Conservation (phyloP, 2,113 vertebrate species). For the Aphelocoma coerulescens region DNA sequence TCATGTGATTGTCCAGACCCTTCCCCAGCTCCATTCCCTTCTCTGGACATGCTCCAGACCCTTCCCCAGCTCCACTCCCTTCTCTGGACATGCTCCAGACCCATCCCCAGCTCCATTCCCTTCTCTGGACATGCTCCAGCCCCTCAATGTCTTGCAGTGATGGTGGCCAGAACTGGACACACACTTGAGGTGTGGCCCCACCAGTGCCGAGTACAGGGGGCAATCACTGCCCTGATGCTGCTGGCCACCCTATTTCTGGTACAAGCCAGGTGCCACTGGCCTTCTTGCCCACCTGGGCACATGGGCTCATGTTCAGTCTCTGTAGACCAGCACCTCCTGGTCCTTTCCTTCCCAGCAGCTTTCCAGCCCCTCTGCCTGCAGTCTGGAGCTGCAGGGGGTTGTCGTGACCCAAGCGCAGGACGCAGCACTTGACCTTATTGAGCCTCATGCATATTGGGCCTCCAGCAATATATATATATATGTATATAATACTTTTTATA, state of each 20-base stretch:
- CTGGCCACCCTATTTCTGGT: neutral
- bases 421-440: neutral
- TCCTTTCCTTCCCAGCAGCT: rapidly evolving
- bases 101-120: rapidly evolving
- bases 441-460: neutral
- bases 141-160: neutral
- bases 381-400: neutral
- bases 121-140: neutral
- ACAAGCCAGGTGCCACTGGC: neutral
- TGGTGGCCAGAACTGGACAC: neutral
- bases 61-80: rapidly evolving
- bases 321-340: neutral
- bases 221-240: neutral
- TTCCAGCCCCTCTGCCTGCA: neutral
- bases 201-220: too few species aligned
- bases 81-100: neutral
- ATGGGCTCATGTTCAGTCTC: neutral
- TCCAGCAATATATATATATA: neutral
- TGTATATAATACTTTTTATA: too few species aligned
- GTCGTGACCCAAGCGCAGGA: neutral
- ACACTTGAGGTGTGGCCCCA: neutral
- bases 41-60: neutral
- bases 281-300: neutral
- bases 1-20: neutral
- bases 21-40: rapidly evolving